Base-by-base conservation (phyloP, 2,888 invertebrate species). In the Glomeris marginata region DNA sequence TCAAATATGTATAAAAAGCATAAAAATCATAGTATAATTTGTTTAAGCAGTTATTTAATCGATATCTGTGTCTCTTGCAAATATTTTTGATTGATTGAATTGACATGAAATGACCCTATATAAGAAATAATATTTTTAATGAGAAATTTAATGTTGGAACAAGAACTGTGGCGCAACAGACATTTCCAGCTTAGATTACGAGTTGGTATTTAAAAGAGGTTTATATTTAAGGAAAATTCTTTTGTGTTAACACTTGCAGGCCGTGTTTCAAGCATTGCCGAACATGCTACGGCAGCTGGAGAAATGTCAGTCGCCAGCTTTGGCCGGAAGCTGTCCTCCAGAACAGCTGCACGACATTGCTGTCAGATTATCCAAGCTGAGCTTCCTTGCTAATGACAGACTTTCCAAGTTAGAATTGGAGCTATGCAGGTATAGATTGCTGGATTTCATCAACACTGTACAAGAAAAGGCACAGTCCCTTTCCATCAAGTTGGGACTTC, bases 381-480 rank as follows among this genome's bases (percentile, higher is more conserved):
- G 78, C 58, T 76, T 77, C 52, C 78, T 78, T 59, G 85, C 88
- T 36, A 79, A 82, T 16, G 83, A 85, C 62, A 76, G 90, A 57
- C 62, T 60, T 48, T 57, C 58, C 4, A 55, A 58, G 47, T 57
- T 69, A 22, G 64, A 65, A 49, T 67, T 62, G 51, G 64, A 66
- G 47, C 62, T 64, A 51, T 51, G 59, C 41, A 59, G 62, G 52
- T 62, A 61, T 69, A 88, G 88, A 69, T 77, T 94, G 60, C 81
- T 92, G 61, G 90, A 88, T 54, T 88, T 91, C 70, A 77, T 94
- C 51, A 84, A 85, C 66, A 73, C 88, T 56, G 84, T 91, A 37
- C 91, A 92, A 72, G 81, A 80, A 52, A 91, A 91, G 67, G 74
- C 92, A 58, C 80, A 81, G 63, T 74, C 77, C 45, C 94, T 92